Base-by-base conservation (phyloP, 1,140 invertebrate genomes). In the Lutraria rhynchaena region DNA sequence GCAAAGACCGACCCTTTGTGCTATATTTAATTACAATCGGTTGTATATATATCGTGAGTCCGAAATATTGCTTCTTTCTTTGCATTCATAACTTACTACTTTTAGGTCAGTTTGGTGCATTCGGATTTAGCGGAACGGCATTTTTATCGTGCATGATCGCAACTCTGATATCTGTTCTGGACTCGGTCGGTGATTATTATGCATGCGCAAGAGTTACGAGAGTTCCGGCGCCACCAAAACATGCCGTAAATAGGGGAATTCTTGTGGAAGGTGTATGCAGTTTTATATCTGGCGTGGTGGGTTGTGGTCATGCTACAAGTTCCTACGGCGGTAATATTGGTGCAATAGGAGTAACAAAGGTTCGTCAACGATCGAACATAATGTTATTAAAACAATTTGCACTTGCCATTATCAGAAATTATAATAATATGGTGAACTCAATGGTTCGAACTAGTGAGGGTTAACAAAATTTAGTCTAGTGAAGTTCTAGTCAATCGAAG, bases 301-400 rank as follows among this genome's bases (percentile, higher is more conserved):
- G 96, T 3, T 95, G 92, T 94, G 89, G 96, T 4, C 97, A 97
- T 87, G 97, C 96, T 1, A 97, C 96, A 2, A 97, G 97, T 78
- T 97, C 96, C 0, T 97, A 89, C 41, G 92, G 92, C 35, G 96
- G 97, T 92, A 98, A 98, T 90, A 96, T 98, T 55, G 97, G 96
- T 4, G 96, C 96, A 15, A 97, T 98, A 80, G 96, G 96, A 60
- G 92, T 94, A 3, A 94, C 93, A 1, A 94, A 93, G 89, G 93
- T 94, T n/a, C n/a, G n/a, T n/a, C n/a, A n/a, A n/a, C n/a, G n/a
- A n/a, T n/a, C n/a, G n/a, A n/a, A n/a, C n/a, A n/a, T n/a, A n/a
- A n/a, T n/a, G n/a, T n/a, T n/a, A n/a, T n/a, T n/a, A n/a, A n/a
- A n/a, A n/a, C n/a, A n/a, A n/a, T n/a, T n/a, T n/a, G n/a, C n/a